These are phyloP conservation scores for Montipora efflorescens DNA, from an alignment of 64 coral and sea anemone species.

Conservation along the genomic window DNA sequence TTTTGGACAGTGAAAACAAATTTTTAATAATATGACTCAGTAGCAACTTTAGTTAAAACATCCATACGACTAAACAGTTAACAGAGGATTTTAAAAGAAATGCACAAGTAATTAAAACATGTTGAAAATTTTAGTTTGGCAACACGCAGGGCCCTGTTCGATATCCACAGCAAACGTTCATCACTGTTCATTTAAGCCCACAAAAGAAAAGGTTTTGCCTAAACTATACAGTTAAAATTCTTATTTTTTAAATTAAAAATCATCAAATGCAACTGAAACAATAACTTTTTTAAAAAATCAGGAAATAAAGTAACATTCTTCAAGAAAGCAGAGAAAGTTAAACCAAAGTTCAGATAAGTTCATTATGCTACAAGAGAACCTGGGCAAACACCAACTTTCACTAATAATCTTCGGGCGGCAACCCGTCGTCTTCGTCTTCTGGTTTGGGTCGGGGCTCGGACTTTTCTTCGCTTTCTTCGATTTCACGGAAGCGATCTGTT, in stretches of 20 bases:
- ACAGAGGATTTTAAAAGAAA: background rate
- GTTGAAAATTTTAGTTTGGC: background rate
- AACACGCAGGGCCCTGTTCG: background rate
- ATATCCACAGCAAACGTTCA: background rate
- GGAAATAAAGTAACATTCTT: background rate
- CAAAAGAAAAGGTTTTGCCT: too few relatives aligned
- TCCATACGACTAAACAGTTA: too few relatives aligned
- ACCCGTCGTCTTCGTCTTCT: background rate
- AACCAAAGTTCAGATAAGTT: background rate
- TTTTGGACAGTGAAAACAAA: background rate
- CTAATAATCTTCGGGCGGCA: too few relatives aligned
- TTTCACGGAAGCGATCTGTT: slow-evolving; percentile 22
- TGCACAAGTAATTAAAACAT: background rate
- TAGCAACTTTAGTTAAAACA: background rate
- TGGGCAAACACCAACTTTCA: too few relatives aligned
- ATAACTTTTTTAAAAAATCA: too few relatives aligned
- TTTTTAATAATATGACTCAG: background rate
- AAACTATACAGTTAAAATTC: too few relatives aligned
- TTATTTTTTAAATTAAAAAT: background rate
- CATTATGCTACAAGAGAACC: too few relatives aligned
- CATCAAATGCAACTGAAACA: background rate
- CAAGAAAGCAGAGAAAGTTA: too few relatives aligned
- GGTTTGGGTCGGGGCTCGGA: background rate
- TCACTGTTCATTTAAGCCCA: too few relatives aligned
- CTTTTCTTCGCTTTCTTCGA: slow-evolving; percentile 9